A percentile compares a stretch with the other conserved stretches of the same genome.
phyloP scores from a whole-genome alignment of 2,888 invertebrate species.

The Xanthostigma xanthostigma region DNA sequence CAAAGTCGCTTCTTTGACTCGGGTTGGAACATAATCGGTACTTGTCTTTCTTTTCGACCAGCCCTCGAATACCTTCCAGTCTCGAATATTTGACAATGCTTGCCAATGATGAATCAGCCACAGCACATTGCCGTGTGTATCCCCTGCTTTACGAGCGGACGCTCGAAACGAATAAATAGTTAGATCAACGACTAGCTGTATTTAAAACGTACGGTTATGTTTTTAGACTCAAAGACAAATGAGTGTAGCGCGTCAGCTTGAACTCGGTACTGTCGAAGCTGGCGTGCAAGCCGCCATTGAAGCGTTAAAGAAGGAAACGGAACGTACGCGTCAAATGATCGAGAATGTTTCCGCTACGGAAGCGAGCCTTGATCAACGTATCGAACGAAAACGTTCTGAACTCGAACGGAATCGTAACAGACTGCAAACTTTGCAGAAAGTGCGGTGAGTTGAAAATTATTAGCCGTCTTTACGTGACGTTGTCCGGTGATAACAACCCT shows the following conservation, averaged over 20 bases:
- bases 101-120: no score
- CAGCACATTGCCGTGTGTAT: no score
- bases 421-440: conserved; percentile 84
- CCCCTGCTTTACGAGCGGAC: no score
- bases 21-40: no score
- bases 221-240: conserved; percentile 56
- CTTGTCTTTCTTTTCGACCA: no score
- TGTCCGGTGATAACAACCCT: no score
- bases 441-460: conserved; percentile 41
- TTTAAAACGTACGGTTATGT: background rate
- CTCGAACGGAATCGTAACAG: conserved; percentile 86
- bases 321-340: conserved; percentile 59
- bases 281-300: conserved; percentile 62
- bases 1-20: no score
- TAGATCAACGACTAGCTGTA: no score
- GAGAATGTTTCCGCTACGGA: conserved; percentile 80
- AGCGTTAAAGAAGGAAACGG: conserved; percentile 49
- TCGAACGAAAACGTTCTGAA: conserved; percentile 80
- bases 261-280: conserved; percentile 66
- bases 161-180: no score
- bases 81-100: no score
- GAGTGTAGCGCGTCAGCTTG: conserved; percentile 71
- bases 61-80: no score
- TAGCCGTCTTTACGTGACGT: background rate
- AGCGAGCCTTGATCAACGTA: conserved; percentile 76